Conservation (phyloP, 1,140 invertebrate species). For the Palaemon carinicauda region DNA sequence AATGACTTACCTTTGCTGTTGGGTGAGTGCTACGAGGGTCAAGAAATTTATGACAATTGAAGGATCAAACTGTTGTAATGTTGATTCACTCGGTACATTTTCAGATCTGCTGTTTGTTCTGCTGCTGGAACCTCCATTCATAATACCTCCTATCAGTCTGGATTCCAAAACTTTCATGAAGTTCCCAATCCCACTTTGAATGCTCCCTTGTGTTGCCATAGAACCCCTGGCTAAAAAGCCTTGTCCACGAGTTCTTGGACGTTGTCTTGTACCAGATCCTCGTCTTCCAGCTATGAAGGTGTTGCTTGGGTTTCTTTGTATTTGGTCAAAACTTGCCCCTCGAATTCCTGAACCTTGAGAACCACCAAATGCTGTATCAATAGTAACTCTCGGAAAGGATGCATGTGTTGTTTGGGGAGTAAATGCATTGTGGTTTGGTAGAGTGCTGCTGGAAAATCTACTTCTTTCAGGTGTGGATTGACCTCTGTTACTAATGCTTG, state of each 20-base stretch:
- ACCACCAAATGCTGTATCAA: neutral
- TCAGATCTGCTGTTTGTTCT: no score
- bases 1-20: neutral
- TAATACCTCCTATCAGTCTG: neutral
- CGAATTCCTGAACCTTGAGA: neutral
- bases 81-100: no score
- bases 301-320: neutral
- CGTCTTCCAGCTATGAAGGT: neutral
- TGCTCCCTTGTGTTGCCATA: no score
- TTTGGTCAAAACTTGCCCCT: neutral
- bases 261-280: neutral
- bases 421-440: no score
- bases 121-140: no score
- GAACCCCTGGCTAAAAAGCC: neutral
- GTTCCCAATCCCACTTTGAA: no score
- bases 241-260: neutral
- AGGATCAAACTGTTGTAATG: neutral
- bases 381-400: neutral
- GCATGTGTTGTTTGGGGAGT: no score
- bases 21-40: conserved; percentile 50
- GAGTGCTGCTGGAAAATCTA: no score
- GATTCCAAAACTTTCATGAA: neutral
- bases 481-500: no score
- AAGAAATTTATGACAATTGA: conserved; percentile 56
- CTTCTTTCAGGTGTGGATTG: no score